These are phyloP conservation scores for Macquaria australasica DNA, from an alignment of 2,113 vertebrate genomes.

Conservation along the genomic window DNA sequence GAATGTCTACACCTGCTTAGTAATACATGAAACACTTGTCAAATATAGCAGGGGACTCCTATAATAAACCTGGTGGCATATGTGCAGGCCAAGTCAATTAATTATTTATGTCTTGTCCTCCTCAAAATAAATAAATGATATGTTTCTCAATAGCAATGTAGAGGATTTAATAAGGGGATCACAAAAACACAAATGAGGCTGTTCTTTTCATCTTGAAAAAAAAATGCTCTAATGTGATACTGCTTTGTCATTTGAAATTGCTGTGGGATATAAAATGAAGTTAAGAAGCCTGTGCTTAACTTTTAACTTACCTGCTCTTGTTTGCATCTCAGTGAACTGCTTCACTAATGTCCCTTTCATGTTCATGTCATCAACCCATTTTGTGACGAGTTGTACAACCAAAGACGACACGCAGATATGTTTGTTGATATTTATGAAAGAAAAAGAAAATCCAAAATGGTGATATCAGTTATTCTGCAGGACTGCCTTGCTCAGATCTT, in stretches of 20 bases:
- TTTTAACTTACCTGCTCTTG: neutral
- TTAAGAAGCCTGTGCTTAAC: neutral
- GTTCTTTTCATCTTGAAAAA: neutral
- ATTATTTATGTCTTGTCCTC: slow-evolving; percentile 31
- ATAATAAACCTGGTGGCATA: slow-evolving; percentile 15
- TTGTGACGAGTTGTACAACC: neutral
- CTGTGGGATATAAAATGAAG: neutral
- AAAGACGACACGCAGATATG: neutral
- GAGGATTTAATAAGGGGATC: neutral
- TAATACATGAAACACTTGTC: slow-evolving; percentile 44
- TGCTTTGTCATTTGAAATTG: neutral
- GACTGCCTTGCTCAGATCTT: slow-evolving; percentile 30
- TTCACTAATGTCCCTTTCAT: neutral
- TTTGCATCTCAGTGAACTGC: neutral
- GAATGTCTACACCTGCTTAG: slow-evolving; percentile 1
- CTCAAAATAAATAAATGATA: slow-evolving; percentile 12
- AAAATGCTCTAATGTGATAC: too few relatives aligned
- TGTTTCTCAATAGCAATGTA: neutral
- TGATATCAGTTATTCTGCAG: slow-evolving; percentile 40
- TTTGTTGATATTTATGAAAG: slow-evolving; percentile 49
- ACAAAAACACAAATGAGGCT: neutral
- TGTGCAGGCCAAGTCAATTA: neutral
- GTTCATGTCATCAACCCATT: neutral
- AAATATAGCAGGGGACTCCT: slow-evolving; percentile 17
- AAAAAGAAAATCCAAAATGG: slow-evolving; percentile 41